Conservation (phyloP, 2,113 vertebrate species). For the Anoplopoma fimbria region DNA sequence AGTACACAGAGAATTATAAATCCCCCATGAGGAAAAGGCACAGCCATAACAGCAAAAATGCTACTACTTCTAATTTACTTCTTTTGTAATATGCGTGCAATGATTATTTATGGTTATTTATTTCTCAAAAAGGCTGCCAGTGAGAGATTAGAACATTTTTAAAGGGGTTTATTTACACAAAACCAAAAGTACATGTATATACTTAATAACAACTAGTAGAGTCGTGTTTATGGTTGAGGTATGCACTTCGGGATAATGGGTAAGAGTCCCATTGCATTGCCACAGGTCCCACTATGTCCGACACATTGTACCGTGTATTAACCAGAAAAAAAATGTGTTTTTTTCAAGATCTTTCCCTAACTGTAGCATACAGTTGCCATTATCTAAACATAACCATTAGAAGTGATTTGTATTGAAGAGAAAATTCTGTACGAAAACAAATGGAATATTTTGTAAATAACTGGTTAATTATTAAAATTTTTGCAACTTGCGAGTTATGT, state of each 20-base stretch:
- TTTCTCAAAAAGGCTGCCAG: background rate
- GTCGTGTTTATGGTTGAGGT: background rate
- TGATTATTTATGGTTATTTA: background rate
- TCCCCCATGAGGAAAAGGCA: constrained; percentile 1
- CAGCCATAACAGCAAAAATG: background rate
- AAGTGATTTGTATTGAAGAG: background rate
- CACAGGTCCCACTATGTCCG: background rate
- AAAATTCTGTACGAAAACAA: background rate
- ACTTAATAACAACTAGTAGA: background rate
- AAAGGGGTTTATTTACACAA: background rate
- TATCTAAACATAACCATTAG: background rate
- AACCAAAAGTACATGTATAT: background rate
- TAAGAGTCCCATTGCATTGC: background rate
- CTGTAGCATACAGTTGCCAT: background rate
- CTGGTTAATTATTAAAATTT: background rate
- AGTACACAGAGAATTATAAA: constrained; percentile 19
- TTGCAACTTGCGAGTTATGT: background rate
- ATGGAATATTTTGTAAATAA: background rate
- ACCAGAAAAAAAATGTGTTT: too few relatives aligned
- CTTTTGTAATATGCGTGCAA: background rate
- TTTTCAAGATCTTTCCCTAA: background rate
- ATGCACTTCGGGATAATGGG: background rate
- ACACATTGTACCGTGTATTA: background rate
- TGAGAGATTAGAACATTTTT: background rate
- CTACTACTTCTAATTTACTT: background rate